Conservation (phyloP, 2,113 vertebrate species). For the Planiliza haematocheilus region DNA sequence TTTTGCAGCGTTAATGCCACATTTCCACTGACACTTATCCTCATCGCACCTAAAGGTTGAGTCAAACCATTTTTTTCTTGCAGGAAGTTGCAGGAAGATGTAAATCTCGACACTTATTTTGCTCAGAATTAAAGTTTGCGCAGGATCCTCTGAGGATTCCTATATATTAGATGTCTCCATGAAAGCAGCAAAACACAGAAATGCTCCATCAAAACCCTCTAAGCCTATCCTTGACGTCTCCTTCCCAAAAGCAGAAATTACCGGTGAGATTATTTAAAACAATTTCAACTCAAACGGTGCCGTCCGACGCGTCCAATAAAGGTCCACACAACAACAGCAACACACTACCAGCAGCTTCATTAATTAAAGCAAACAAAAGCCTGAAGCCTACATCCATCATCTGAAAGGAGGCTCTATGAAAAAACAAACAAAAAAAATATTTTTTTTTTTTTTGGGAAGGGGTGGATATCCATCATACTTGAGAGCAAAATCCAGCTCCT, state of each 20-base stretch:
- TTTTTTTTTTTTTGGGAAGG: neutral
- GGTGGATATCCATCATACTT: neutral
- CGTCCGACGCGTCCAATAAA: conserved; percentile 45
- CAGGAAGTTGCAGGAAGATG: too few species aligned
- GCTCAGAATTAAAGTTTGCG: too few species aligned
- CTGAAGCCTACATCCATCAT: conserved; percentile 53
- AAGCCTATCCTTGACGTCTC: conserved; percentile 17
- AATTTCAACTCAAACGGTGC: conserved; percentile 39
- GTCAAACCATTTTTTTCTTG: too few species aligned
- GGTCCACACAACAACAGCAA: conserved; percentile 31
- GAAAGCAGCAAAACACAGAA: neutral
- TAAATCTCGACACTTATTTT: too few species aligned
- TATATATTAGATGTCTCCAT: too few species aligned
- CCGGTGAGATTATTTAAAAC: conserved; percentile 59
- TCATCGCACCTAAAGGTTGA: too few species aligned
- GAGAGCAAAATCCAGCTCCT: neutral
- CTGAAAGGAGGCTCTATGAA: neutral
- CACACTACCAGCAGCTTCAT: conserved; percentile 38
- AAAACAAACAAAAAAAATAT: neutral
- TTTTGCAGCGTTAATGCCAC: too few species aligned
- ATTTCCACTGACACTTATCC: too few species aligned
- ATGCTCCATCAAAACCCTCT: neutral
- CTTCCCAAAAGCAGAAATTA: conserved; percentile 42
- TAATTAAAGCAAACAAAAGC: conserved; percentile 42
- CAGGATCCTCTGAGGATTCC: too few species aligned